These are phyloP conservation scores for Propithecus deckenii DNA, from an alignment of 2,797 vertebrate species.

Conservation along the genomic window DNA sequence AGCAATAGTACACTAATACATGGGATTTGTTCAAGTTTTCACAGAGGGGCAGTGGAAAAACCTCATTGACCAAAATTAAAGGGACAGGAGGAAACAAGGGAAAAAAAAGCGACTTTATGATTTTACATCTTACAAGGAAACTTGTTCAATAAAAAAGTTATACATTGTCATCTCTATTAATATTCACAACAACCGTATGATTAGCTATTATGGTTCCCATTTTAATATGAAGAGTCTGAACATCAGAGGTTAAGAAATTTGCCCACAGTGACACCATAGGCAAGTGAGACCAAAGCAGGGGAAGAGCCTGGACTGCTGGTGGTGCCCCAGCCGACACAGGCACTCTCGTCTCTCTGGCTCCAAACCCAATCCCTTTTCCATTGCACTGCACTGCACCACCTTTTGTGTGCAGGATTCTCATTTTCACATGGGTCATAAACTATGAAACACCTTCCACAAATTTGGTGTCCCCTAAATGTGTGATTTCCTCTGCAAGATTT, in stretches of 20 bases:
- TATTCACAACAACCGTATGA: background rate
- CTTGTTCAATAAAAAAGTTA: background rate
- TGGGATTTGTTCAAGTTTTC: background rate
- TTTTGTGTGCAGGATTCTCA: background rate
- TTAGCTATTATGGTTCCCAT: background rate
- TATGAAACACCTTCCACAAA: background rate
- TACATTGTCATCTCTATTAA: background rate
- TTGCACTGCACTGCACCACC: accelerated
- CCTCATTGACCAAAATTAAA: background rate
- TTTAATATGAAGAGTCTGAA: background rate
- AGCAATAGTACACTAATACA: background rate
- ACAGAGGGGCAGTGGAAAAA: background rate
- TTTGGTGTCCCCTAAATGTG: background rate
- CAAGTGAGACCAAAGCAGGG: background rate
- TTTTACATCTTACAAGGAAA: background rate
- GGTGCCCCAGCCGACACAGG: background rate
- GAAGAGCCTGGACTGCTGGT: background rate
- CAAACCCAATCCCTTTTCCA: background rate
- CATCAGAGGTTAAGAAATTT: background rate
- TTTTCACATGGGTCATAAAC: background rate
- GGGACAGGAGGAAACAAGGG: background rate
- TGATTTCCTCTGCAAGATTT: background rate
- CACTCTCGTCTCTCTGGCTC: too few species aligned
- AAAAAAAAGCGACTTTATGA: background rate
- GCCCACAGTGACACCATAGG: background rate